A percentile compares a stretch with the other conserved stretches of the same genome.
Evolutionary conservation across 2,888 invertebrate genomes (phyloP).

Genomic region (Flexamia atlantica): DNA sequence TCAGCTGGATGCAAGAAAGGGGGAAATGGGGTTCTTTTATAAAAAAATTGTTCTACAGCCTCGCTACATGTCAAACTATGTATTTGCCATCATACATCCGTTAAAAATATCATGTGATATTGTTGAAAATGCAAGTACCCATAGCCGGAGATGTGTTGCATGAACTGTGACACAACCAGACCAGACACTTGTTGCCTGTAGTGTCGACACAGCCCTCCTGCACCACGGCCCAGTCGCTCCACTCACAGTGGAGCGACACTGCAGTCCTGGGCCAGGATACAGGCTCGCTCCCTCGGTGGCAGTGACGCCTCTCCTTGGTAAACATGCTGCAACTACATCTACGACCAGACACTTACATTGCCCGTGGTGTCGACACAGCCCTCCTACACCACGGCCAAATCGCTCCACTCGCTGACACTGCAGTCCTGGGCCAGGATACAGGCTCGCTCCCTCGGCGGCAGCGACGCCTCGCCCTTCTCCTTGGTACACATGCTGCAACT

Average conservation of each 20-base stretch:
- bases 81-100: no score
- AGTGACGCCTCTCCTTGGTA: slow-evolving; percentile 66
- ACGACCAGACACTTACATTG: slow-evolving; percentile 72
- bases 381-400: slow-evolving; percentile 78
- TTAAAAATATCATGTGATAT: no score
- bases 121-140: no score
- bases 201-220: slow-evolving; percentile 76
- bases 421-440: slow-evolving; percentile 79
- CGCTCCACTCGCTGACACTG: slow-evolving; percentile 78
- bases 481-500: slow-evolving; percentile 68
- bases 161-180: no score
- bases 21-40: no score
- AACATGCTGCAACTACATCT: slow-evolving; percentile 68
- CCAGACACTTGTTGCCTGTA: slow-evolving; percentile 72
- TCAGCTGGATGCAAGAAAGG: no score
- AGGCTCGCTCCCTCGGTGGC: slow-evolving; percentile 73
- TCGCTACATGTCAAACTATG: no score
- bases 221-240: slow-evolving; percentile 79
- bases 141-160: no score
- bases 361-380: slow-evolving; percentile 75
- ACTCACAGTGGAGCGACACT: slow-evolving; percentile 78
- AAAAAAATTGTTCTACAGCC: no score
- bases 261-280: slow-evolving; percentile 78
- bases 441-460: slow-evolving; percentile 72
- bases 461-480: slow-evolving; percentile 65